phyloP scores from a whole-genome alignment of 2,113 vertebrate genomes.

The Hydropotes inermis region DNA sequence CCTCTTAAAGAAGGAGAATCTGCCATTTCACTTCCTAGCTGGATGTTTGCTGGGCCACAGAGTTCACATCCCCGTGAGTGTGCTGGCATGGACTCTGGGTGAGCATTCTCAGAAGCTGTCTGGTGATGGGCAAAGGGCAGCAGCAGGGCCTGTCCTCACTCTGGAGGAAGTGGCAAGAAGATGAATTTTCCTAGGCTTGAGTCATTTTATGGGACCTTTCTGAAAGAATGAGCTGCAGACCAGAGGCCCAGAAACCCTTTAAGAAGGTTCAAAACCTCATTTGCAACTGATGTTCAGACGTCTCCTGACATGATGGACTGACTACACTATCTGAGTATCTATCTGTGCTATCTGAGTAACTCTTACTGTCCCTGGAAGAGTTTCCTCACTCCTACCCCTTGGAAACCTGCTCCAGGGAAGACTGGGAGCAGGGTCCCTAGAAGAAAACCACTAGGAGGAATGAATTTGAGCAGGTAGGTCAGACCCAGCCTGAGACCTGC shows the following conservation, averaged over 20 bases:
- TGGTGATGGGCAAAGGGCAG: background rate
- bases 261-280: background rate
- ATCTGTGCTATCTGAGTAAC: background rate
- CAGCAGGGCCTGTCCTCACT: background rate
- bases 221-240: background rate
- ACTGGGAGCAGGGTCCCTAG: background rate
- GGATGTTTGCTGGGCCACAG: background rate
- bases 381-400: fast-evolving
- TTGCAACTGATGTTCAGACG: background rate
- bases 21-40: background rate
- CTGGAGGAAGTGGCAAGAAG: background rate
- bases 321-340: background rate
- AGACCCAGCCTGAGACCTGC: background rate
- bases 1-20: background rate
- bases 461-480: background rate
- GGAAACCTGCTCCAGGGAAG: background rate
- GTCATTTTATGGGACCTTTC: background rate
- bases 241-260: background rate
- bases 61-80: background rate
- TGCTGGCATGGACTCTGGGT: background rate
- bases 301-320: background rate
- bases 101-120: background rate
- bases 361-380: background rate
- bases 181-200: background rate
- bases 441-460: background rate